Conservation (phyloP, 2,113 vertebrate species). For the Neotragus pygmaeus region DNA sequence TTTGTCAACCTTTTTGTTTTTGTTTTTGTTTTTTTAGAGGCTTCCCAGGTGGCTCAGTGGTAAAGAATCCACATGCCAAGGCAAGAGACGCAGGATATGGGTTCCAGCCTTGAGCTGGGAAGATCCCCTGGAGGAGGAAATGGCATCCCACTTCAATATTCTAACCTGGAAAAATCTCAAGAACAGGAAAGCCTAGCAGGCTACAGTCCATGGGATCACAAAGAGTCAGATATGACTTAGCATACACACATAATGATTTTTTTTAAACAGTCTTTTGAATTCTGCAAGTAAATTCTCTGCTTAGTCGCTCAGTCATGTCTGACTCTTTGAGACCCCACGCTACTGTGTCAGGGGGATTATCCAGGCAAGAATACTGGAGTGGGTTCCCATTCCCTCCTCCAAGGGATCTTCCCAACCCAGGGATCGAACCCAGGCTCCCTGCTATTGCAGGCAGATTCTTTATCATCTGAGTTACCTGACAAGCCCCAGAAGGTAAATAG, state of each 20-base stretch:
- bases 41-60: background rate
- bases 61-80: background rate
- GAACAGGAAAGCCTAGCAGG: background rate
- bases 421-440: background rate
- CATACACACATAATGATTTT: background rate
- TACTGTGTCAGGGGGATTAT: background rate
- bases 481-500: background rate
- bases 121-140: background rate
- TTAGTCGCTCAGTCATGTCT: rapidly evolving
- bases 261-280: background rate
- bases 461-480: background rate
- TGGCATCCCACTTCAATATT: background rate
- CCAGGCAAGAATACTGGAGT: background rate
- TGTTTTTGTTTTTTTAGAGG: background rate
- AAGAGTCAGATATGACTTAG: background rate
- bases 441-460: background rate
- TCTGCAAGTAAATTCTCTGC: background rate
- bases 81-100: background rate
- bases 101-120: background rate
- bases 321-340: background rate
- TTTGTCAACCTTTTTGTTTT: background rate
- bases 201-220: background rate
- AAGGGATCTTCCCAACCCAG: background rate
- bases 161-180: background rate
- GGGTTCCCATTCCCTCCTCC: background rate